A percentile compares a stretch with the other conserved stretches of the same genome.
These are phyloP conservation scores for Galbula dea DNA, from an alignment of 2,113 vertebrate genomes.

Conservation along the genomic window DNA sequence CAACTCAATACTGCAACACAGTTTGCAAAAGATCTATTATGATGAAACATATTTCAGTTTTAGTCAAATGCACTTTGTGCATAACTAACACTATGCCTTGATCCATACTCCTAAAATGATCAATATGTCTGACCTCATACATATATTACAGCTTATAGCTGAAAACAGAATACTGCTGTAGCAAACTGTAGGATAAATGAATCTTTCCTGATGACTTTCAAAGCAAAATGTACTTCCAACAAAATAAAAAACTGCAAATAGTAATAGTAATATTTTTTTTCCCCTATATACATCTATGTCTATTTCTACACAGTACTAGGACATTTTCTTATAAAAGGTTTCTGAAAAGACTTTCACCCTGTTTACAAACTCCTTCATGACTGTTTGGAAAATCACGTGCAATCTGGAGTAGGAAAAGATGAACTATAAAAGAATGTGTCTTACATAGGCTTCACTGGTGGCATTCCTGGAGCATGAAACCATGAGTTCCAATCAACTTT, in stretches of 20 bases:
- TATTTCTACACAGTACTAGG: background rate
- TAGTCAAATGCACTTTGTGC: background rate
- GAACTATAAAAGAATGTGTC: background rate
- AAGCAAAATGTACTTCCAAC: background rate
- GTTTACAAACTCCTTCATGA: background rate
- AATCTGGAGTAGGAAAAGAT: background rate
- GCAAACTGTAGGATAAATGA: background rate
- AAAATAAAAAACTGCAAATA: background rate
- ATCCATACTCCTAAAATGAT: background rate
- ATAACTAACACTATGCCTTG: background rate
- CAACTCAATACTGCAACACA: background rate
- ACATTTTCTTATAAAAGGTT: background rate
- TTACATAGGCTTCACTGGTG: constrained; percentile 87
- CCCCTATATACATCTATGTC: background rate
- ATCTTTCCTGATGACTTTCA: background rate
- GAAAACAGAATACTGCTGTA: background rate
- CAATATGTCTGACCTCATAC: background rate
- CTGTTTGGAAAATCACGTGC: background rate
- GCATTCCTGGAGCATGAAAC: constrained; percentile 93
- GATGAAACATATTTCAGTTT: background rate
- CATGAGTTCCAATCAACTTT: constrained; percentile 93
- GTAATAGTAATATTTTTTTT: background rate
- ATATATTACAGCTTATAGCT: background rate
- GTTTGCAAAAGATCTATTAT: background rate
- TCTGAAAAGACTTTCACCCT: background rate